Percentiles rank a stretch among this genome's conserved stretches.
These are phyloP conservation scores for Alethe diademata DNA, from an alignment of 2,113 vertebrate species.

Conservation along the genomic window DNA sequence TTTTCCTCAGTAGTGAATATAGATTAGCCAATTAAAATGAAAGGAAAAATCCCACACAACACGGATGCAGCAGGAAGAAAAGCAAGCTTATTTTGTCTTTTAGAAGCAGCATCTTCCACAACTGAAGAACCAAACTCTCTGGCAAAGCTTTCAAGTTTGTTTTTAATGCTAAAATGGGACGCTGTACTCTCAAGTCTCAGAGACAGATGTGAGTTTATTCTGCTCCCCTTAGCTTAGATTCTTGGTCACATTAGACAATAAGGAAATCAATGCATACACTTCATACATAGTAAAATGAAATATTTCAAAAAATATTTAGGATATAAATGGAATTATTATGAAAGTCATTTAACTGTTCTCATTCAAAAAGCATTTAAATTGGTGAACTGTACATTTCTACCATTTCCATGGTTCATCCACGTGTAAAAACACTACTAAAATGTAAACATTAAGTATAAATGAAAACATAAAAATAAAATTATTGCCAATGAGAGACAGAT, in stretches of 20 bases:
- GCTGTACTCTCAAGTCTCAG: neutral
- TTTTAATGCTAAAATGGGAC: neutral
- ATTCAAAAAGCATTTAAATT: neutral
- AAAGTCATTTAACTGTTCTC: neutral
- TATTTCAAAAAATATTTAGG: neutral
- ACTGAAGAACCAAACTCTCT: neutral
- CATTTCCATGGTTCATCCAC: neutral
- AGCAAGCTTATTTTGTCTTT: neutral
- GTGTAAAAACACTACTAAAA: neutral
- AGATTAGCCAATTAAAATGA: neutral
- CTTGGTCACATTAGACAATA: neutral
- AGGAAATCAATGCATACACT: neutral
- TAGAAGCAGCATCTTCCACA: neutral
- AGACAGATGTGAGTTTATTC: neutral
- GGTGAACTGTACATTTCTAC: neutral
- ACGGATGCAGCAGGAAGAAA: neutral
- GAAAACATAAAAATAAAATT: neutral
- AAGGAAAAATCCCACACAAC: accelerated
- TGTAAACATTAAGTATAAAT: neutral
- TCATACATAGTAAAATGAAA: neutral
- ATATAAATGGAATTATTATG: neutral
- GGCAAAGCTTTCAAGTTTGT: neutral
- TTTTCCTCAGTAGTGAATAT: neutral
- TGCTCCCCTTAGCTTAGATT: neutral
- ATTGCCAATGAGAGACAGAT: neutral